These are phyloP conservation scores for Huso huso DNA, from an alignment of 2,797 vertebrate species.

Conservation along the genomic window DNA sequence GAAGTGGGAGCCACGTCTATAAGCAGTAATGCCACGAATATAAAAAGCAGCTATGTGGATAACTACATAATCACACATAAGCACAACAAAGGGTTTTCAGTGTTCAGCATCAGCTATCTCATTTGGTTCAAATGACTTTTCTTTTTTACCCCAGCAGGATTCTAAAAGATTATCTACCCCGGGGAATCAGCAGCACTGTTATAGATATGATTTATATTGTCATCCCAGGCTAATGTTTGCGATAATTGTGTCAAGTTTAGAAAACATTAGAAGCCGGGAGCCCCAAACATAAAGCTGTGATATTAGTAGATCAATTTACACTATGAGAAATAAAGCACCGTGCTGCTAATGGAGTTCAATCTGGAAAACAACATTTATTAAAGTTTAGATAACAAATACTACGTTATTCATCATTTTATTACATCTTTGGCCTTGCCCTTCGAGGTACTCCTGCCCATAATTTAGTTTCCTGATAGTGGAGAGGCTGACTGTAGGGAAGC, in stretches of 20 bases:
- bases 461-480: too few species aligned
- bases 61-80: conserved; percentile 31
- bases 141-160: conserved; percentile 49
- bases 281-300: conserved; percentile 47
- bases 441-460: too few species aligned
- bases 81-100: conserved; percentile 17
- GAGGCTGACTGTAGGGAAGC: too few species aligned
- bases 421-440: too few species aligned
- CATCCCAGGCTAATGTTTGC: conserved; percentile 43
- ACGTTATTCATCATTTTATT: too few species aligned
- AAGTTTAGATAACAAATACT: too few species aligned
- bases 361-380: too few species aligned
- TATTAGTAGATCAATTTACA: conserved; percentile 66
- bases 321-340: conserved; percentile 39
- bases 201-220: conserved; percentile 50
- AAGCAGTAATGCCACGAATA: not conserved
- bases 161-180: conserved; percentile 31
- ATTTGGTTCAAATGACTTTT: conserved; percentile 61
- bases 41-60: not conserved
- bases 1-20: not conserved
- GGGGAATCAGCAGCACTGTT: conserved; percentile 33
- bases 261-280: conserved; percentile 48
- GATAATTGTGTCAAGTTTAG: conserved; percentile 48
- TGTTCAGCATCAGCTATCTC: conserved; percentile 51
- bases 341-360: conserved; percentile 36